A percentile compares a stretch with the other conserved stretches of the same genome.
These are phyloP conservation scores for Drosophila serrata DNA, from an alignment of 1,140 invertebrate species.

Conservation along the genomic window DNA sequence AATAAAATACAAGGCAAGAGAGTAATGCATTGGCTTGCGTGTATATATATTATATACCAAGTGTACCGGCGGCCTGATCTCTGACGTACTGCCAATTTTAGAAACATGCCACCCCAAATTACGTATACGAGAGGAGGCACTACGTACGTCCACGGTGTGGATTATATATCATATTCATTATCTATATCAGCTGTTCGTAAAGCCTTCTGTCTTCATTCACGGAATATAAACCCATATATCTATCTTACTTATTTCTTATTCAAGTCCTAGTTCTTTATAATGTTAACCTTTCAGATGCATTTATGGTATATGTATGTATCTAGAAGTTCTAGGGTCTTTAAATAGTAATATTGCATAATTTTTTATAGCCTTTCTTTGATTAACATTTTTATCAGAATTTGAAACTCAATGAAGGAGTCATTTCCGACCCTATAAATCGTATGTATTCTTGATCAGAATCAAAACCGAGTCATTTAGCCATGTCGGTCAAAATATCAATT, in stretches of 20 bases:
- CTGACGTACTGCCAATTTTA: slow-evolving; percentile 41
- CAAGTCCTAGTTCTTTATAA: neutral
- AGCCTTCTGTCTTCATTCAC: slow-evolving; percentile 10
- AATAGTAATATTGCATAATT: neutral
- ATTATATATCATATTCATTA: slow-evolving; percentile 16
- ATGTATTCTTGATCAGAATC: too few relatives aligned
- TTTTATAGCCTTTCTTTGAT: neutral
- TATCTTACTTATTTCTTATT: too few relatives aligned
- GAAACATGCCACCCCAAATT: slow-evolving; percentile 30
- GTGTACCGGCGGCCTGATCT: slow-evolving; percentile 9
- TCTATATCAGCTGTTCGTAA: slow-evolving; percentile 17
- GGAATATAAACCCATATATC: too few relatives aligned
- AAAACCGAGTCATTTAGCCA: too few relatives aligned
- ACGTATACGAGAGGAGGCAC: slow-evolving; percentile 7
- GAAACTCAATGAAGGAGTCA: too few relatives aligned
- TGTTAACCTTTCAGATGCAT: neutral
- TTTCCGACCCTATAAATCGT: too few relatives aligned
- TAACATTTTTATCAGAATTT: too few relatives aligned
- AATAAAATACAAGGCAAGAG: slow-evolving; percentile 12
- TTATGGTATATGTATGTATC: neutral
- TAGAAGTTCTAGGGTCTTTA: neutral
- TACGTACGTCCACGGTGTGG: neutral
- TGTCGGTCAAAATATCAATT: too few relatives aligned
- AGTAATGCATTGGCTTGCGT: slow-evolving; percentile 24
- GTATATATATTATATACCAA: slow-evolving; percentile 1